These are phyloP conservation scores for Pseudonaja textilis DNA, from an alignment of 2,113 vertebrate genomes.

Conservation along the genomic window DNA sequence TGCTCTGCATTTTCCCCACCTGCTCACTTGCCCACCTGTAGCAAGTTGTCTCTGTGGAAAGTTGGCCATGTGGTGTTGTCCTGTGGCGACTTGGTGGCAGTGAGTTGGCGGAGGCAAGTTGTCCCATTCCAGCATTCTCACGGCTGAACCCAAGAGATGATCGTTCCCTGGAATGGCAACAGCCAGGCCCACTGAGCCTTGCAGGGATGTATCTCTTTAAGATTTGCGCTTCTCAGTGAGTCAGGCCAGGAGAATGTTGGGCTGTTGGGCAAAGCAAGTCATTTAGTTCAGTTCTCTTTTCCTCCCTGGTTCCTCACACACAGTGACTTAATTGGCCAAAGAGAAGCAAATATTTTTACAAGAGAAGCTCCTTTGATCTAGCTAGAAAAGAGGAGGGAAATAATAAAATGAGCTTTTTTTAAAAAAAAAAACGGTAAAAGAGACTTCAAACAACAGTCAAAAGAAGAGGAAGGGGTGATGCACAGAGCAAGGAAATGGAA, in stretches of 20 bases:
- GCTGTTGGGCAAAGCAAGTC: neutral
- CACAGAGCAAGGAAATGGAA: neutral
- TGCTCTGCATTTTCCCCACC: neutral
- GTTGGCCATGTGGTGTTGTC: neutral
- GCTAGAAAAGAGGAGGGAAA: neutral
- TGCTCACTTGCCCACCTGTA: neutral
- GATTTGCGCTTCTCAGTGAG: neutral
- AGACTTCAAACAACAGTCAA: neutral
- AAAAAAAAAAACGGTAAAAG: neutral
- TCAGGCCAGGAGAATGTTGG: neutral
- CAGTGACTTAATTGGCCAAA: neutral
- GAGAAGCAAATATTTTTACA: slow-evolving; percentile 17
- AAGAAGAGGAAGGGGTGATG: neutral
- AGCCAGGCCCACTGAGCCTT: neutral
- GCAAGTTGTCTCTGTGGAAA: neutral
- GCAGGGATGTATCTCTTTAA: slow-evolving; percentile 6
- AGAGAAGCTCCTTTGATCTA: slow-evolving; percentile 1
- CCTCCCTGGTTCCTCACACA: neutral
- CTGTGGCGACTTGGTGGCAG: neutral
- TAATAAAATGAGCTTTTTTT: neutral
- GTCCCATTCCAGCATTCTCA: neutral
- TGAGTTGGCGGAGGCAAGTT: neutral
- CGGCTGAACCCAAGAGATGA: neutral
- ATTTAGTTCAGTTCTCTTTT: neutral
- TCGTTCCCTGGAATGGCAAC: neutral